Percentiles rank a stretch among this genome's conserved stretches.
Evolutionary conservation across 1,140 invertebrate species (phyloP).

Genomic region (Helicoverpa armigera): DNA sequence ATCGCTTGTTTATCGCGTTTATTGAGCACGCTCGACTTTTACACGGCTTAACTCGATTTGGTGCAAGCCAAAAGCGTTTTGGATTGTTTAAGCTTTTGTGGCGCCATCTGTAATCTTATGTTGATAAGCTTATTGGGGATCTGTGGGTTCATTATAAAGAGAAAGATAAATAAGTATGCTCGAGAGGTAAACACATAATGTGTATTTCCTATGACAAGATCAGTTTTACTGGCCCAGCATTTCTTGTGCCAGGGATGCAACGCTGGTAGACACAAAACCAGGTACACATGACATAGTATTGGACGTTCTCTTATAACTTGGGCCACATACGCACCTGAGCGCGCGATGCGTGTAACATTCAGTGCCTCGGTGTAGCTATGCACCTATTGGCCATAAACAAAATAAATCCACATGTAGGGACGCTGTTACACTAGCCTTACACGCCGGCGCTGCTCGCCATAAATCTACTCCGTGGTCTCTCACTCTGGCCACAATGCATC

Average conservation of each 20-base stretch:
- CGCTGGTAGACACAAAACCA: too few species aligned
- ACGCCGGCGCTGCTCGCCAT: constrained; percentile 55
- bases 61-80: constrained; percentile 8
- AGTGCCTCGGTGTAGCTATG: constrained; percentile 49
- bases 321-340: constrained; percentile 25
- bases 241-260: too few species aligned
- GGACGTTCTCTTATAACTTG: background rate
- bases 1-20: constrained; percentile 56
- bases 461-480: constrained; percentile 62
- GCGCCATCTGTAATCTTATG: background rate
- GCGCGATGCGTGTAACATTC: constrained; percentile 47
- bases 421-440: constrained; percentile 56
- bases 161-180: too few species aligned
- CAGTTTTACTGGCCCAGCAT: too few species aligned
- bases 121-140: too few species aligned
- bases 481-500: constrained; percentile 60
- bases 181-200: too few species aligned
- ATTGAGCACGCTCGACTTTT: constrained; percentile 52
- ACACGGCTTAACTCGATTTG: constrained; percentile 28
- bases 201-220: too few species aligned
- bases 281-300: too few species aligned
- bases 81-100: background rate
- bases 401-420: constrained; percentile 63
- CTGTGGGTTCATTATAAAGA: too few species aligned
- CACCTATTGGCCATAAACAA: constrained; percentile 65